Percentiles rank a stretch among this genome's conserved stretches.
Conservation (phyloP, 2,797 vertebrate species). For the Oreonectes daqikongensis region DNA sequence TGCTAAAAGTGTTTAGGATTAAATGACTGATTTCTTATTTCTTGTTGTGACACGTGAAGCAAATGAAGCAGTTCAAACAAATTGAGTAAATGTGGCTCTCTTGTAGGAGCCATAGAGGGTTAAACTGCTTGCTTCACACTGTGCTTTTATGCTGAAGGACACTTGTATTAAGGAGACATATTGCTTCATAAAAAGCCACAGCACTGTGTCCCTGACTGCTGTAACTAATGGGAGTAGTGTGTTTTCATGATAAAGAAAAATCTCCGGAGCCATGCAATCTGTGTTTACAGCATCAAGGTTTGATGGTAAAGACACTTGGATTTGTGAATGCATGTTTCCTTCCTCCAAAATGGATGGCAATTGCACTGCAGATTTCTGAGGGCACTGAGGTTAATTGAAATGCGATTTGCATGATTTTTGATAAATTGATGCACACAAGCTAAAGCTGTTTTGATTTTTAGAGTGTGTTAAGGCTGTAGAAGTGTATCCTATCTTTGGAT, state of each 20-base stretch:
- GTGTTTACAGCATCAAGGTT: slow-evolving; percentile 52
- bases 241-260: slow-evolving; percentile 41
- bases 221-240: slow-evolving; percentile 29
- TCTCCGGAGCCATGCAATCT: slow-evolving; percentile 59
- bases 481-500: not conserved
- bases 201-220: slow-evolving; percentile 53
- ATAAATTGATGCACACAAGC: not conserved
- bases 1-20: not conserved
- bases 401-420: not conserved
- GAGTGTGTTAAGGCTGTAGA: too few relatives aligned
- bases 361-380: not conserved
- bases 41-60: not conserved
- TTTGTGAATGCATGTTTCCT: not conserved
- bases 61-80: not conserved
- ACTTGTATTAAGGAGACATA: slow-evolving; percentile 75
- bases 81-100: slow-evolving; percentile 35
- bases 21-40: not conserved
- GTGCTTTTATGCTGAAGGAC: slow-evolving; percentile 63
- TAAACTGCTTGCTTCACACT: slow-evolving; percentile 68
- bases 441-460: too few relatives aligned
- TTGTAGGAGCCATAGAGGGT: slow-evolving; percentile 61
- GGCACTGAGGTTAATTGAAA: too few relatives aligned
- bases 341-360: not conserved
- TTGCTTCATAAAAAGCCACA: slow-evolving; percentile 72
- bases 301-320: not conserved